Base-by-base conservation (phyloP, 2,888 invertebrate species). In the Notodonta dromedarius region DNA sequence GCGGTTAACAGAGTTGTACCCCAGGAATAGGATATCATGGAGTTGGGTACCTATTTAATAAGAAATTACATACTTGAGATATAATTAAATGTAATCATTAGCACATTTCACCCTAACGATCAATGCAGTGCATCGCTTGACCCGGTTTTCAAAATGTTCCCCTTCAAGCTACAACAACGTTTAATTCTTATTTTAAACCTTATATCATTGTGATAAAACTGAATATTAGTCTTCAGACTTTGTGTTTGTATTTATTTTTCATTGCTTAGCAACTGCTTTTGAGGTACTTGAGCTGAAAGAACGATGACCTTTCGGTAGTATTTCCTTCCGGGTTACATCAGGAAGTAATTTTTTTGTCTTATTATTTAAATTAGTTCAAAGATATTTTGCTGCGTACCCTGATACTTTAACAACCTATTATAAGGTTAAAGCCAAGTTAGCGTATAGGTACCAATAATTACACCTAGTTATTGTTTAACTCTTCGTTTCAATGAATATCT, bases 241-340 rank as follows among this genome's bases (percentile, higher is more conserved):
- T 65, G 64, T 80, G 83, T 84, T 82, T 80, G 82, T 81, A 84
- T 79, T 75, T 60, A 77, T 65, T 87, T 85, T 78, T 75, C 74
- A 83, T 86, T 83, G 82, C 87, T 69, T 78, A 82, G 90, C 86
- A 87, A 90, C 90, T 67, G 63, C 70, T 78, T 79, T 75, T 82
- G 69, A 77, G 73, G 69, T 72, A 73, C 68, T 40, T 66, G 61
- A 70, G 63, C 61, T 65, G 66, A 69, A 74, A 78, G 87, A 80
- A 76, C 83, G 66, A 71, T 79, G 84, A 88, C 83, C 77, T 71
- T 62, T 62, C 66, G 16, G 50, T 50, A 50, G 16, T 16, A 11
- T 24, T 24, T 24, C n/a, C 4, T 48, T 13, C 6, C 13, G 48
- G 14, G 13, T 14, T n/a, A 5, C 8, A 50, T 14, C 7, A 5